phyloP scores from a whole-genome alignment of 2,797 vertebrate species.

The Girardinus metallicus region DNA sequence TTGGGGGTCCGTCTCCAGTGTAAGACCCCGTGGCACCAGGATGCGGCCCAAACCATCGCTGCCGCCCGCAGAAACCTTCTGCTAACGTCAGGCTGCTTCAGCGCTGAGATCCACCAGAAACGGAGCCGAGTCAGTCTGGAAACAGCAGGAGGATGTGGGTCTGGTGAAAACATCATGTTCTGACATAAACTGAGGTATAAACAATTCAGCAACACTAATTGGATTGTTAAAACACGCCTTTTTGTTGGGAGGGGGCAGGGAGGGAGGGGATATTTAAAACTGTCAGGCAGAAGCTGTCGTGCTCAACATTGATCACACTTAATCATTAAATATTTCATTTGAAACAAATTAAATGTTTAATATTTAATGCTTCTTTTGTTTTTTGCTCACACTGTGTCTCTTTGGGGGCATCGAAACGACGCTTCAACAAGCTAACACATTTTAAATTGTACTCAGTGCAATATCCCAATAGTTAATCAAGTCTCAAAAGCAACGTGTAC shows the following conservation, averaged over 20 bases:
- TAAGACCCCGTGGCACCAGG: constrained; percentile 22
- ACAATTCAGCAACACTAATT: constrained; percentile 21
- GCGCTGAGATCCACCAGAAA: constrained; percentile 31
- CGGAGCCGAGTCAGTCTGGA: constrained; percentile 21
- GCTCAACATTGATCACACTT: not conserved
- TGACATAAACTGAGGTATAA: constrained; percentile 55
- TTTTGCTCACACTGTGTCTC: not conserved
- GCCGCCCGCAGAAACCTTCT: constrained; percentile 52
- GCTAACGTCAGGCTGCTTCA: constrained; percentile 53
- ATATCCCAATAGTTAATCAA: not conserved
- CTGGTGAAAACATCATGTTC: constrained; percentile 23
- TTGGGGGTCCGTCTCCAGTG: constrained; percentile 28
- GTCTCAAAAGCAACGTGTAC: not conserved
- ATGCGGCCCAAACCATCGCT: constrained; percentile 21
- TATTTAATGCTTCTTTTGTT: not conserved
- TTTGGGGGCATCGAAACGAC: not conserved
- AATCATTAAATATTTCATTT: constrained; percentile 1
- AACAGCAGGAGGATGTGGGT: constrained; percentile 49
- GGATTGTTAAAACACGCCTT: not conserved
- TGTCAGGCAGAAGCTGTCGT: constrained; percentile 25
- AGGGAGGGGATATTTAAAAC: not conserved
- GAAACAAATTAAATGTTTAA: not conserved
- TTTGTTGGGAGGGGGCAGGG: not conserved
- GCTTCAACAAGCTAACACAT: not conserved
- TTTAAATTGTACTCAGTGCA: not conserved